Conservation (phyloP, 2,888 invertebrate species). For the Gymnoscelis rufifasciata region DNA sequence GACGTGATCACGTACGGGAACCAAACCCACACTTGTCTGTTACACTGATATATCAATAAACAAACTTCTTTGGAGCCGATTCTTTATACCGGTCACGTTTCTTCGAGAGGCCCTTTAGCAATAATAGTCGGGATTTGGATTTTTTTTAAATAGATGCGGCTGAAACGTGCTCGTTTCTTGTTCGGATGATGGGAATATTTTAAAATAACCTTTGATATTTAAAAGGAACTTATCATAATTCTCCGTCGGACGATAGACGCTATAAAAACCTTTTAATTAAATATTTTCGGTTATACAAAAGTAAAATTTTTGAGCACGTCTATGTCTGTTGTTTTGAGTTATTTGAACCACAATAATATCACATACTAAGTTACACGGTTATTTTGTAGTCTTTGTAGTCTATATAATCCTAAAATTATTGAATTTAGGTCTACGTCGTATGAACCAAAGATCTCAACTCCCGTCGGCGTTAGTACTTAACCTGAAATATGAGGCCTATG, state of each 20-base stretch:
- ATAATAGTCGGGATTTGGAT: constrained; percentile 54
- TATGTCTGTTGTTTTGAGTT: constrained; percentile 31
- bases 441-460: no score
- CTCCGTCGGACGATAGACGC: no score
- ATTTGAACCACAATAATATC: no score
- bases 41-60: constrained; percentile 59
- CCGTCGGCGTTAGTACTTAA: no score
- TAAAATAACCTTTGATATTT: constrained; percentile 18
- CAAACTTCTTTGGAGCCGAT: constrained; percentile 43
- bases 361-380: no score
- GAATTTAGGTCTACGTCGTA: no score
- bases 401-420: no score
- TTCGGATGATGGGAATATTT: constrained; percentile 35
- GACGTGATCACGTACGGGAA: constrained; percentile 63
- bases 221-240: no score
- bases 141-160: constrained; percentile 54
- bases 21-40: constrained; percentile 39
- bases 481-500: no score
- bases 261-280: no score
- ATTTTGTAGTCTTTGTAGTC: no score
- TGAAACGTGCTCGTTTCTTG: constrained; percentile 46
- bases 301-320: constrained; percentile 28
- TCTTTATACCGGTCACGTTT: constrained; percentile 70
- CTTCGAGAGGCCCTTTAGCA: constrained; percentile 65
- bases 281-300: neutral